A percentile compares a stretch with the other conserved stretches of the same genome.
phyloP scores from a whole-genome alignment of 2,888 invertebrate species.

The Isotomurus palustris region DNA sequence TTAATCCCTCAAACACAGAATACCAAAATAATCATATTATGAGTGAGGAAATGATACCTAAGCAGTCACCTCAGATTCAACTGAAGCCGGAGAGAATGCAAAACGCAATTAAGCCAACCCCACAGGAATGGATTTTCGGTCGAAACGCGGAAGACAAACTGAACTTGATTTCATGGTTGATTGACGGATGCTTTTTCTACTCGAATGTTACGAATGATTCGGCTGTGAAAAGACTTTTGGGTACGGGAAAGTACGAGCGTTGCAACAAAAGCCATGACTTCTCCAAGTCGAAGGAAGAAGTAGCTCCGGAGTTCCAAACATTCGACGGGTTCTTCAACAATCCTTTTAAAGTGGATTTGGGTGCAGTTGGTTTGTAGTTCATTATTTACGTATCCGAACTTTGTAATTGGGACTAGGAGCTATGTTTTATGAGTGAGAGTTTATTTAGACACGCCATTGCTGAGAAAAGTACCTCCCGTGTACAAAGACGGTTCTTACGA shows the following conservation, averaged over 20 bases:
- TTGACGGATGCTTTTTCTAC: conserved; percentile 32
- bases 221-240: background rate
- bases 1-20: too few relatives aligned
- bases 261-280: background rate
- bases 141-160: conserved; percentile 28
- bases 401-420: too few relatives aligned
- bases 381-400: background rate
- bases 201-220: background rate
- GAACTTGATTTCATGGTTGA: conserved; percentile 42
- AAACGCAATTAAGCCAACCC: conserved; percentile 4
- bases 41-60: too few relatives aligned
- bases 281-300: conserved; percentile 10
- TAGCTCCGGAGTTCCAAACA: conserved; percentile 50
- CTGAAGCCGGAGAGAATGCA: background rate
- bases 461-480: conserved; percentile 56
- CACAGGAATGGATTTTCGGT: conserved; percentile 30
- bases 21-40: too few relatives aligned
- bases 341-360: conserved; percentile 51
- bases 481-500: conserved; percentile 58
- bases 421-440: too few relatives aligned
- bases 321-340: conserved; percentile 56
- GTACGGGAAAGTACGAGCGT: background rate
- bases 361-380: conserved; percentile 50
- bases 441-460: conserved; percentile 54
- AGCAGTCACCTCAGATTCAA: too few relatives aligned